Base-by-base conservation (phyloP, 2,113 vertebrate genomes). In the Megaceryle torquata region DNA sequence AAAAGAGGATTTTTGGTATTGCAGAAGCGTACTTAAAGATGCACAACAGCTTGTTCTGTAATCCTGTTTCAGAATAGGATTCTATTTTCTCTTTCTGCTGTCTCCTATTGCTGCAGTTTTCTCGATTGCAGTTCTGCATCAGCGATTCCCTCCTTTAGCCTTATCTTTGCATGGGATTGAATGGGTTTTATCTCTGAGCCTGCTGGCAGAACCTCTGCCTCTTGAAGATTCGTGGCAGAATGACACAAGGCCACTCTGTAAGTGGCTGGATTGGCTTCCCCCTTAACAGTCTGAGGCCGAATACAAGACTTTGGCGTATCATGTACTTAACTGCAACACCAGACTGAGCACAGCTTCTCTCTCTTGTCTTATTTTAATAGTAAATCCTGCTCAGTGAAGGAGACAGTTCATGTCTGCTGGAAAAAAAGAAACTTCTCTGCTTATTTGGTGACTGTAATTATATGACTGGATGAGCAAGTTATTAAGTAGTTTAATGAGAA, bases 401-500 rank as follows among this genome's bases (percentile, higher is more conserved):
- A 84, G 31, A 31, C 5, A 3, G 19, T 61, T 82, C 11, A 1
- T 35, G 64, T 59, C 79, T 90, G 46, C 53, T 92, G 88, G 50
- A 78, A 63, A 29, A 78, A 54, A 29, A 78, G 77, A 57, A 81
- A 12, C 83, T 91, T 93, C 68, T 28, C 39, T 63, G 43, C 43
- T 71, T 48, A 4, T 77, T 71, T 37, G 10, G 20, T 48, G 82
- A 39, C 46, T 77, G 59, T 75, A 56, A 77, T 92, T 91, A 43
- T 41, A 3, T 81, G 87, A 68, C n/a, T 59, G 6, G 22, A 9
- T 37, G 56, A 86, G 64, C 84, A 53, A 89, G 64, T 77, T 87
- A 70, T 6, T 88, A 92, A 85, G 61, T 33, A 57, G 60, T 69
- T 95, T 95, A 95, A 94, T 91, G 88, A 93, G 91, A 75, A 83